A percentile compares a stretch with the other conserved stretches of the same genome.
Conservation (phyloP, 2,797 vertebrate genomes). For the Ctenosaura bakeri region DNA sequence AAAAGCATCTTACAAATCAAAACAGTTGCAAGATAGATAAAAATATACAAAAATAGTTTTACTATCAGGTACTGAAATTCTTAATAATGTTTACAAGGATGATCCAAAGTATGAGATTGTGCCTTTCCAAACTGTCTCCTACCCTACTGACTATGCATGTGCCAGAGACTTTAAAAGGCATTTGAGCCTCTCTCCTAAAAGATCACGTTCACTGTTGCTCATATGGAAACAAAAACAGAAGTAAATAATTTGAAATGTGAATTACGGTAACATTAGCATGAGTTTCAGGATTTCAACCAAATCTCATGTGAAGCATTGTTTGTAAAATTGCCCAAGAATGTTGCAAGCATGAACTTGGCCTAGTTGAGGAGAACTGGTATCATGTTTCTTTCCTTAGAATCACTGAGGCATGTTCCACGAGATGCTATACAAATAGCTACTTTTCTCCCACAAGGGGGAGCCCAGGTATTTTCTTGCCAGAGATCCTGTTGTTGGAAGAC, state of each 20-base stretch:
- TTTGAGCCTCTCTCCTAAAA: not conserved
- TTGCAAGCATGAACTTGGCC: not conserved
- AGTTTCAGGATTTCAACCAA: not conserved
- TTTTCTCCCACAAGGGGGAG: not conserved
- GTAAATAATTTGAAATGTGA: not conserved
- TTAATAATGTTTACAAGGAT: not conserved
- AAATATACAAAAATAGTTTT: no score
- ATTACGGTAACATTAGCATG: not conserved
- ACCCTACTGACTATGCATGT: not conserved
- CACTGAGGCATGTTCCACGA: not conserved
- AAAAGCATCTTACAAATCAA: no score
- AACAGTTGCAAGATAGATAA: no score
- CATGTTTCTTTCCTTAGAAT: no score
- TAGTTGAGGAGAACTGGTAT: not conserved
- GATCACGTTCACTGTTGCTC: not conserved
- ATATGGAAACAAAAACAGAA: not conserved
- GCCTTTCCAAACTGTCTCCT: no score
- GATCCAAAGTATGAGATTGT: not conserved
- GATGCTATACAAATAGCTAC: no score
- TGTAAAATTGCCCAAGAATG: not conserved
- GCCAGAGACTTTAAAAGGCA: not conserved
- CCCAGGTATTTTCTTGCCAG: not conserved
- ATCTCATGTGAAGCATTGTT: not conserved
- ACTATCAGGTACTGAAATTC: no score
- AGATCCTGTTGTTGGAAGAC: not conserved